A percentile compares a stretch with the other conserved stretches of the same genome.
Evolutionary conservation across 2,113 vertebrate species (phyloP).

Genomic region (Thomomys bottae): DNA sequence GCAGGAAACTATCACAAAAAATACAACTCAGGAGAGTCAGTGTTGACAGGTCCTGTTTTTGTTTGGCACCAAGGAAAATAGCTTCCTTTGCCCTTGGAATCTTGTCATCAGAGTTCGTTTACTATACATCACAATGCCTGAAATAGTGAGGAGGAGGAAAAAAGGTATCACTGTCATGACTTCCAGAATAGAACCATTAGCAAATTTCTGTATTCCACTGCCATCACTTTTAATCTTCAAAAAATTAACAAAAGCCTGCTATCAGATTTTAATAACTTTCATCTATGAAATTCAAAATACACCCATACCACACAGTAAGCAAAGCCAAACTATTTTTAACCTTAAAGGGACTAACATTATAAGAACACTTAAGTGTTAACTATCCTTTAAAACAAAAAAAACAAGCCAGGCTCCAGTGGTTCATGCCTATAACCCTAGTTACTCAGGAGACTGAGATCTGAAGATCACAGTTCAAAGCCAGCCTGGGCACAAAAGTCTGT

Average conservation of each 20-base stretch:
- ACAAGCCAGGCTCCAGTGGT: no score
- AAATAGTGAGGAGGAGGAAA: background rate
- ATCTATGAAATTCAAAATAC: background rate
- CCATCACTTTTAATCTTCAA: background rate
- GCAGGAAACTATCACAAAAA: slow-evolving; percentile 7
- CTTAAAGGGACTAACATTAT: background rate
- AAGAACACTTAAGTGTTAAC: background rate
- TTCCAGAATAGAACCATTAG: slow-evolving; percentile 6
- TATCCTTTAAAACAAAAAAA: slow-evolving; percentile 10
- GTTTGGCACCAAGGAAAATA: background rate
- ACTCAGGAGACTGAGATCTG: no score
- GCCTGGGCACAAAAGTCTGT: no score
- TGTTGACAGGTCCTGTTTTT: background rate
- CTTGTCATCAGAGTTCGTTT: background rate
- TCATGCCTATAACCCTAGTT: no score
- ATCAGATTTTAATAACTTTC: slow-evolving; percentile 17
- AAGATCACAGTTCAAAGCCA: no score
- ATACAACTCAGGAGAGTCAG: background rate
- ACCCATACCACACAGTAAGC: background rate
- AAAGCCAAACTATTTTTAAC: slow-evolving; percentile 26
- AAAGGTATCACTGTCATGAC: background rate
- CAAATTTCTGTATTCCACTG: background rate
- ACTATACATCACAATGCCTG: background rate
- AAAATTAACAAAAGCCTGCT: background rate
- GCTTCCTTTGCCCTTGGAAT: background rate